These are phyloP conservation scores for Galemys pyrenaicus DNA, from an alignment of 2,113 vertebrate species.

Conservation along the genomic window DNA sequence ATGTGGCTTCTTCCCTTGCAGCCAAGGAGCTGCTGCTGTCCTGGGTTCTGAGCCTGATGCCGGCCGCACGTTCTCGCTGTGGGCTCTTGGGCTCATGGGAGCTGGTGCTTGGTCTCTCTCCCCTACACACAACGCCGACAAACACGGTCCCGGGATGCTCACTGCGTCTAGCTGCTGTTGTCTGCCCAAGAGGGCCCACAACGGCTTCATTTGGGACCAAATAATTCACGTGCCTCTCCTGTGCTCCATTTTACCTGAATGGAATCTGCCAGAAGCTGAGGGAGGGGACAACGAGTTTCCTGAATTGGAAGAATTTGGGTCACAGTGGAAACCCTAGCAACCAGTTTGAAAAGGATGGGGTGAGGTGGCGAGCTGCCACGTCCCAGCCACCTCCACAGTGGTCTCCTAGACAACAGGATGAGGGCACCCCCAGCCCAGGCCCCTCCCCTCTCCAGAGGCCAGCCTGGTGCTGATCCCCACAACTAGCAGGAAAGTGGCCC, in stretches of 20 bases:
- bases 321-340: slow-evolving; percentile 69
- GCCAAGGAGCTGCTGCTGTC: neutral
- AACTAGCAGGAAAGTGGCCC: neutral
- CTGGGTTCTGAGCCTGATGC: neutral
- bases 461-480: neutral
- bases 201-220: neutral
- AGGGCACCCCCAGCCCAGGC: neutral
- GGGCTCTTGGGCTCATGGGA: no score
- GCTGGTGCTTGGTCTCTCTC: neutral
- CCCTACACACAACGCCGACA: neutral
- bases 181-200: neutral
- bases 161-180: neutral
- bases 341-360: slow-evolving; percentile 1
- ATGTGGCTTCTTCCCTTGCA: neutral
- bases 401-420: slow-evolving; percentile 7
- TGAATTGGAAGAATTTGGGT: slow-evolving; percentile 64
- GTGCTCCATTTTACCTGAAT: slow-evolving; percentile 15
- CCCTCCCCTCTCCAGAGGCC: neutral
- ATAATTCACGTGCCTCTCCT: neutral
- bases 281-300: slow-evolving; percentile 16
- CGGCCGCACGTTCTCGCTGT: neutral
- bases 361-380: neutral
- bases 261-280: slow-evolving; percentile 51
- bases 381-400: neutral
- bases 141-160: neutral